phyloP scores from a whole-genome alignment of 1,140 invertebrate species.

The Caerostris darwini region DNA sequence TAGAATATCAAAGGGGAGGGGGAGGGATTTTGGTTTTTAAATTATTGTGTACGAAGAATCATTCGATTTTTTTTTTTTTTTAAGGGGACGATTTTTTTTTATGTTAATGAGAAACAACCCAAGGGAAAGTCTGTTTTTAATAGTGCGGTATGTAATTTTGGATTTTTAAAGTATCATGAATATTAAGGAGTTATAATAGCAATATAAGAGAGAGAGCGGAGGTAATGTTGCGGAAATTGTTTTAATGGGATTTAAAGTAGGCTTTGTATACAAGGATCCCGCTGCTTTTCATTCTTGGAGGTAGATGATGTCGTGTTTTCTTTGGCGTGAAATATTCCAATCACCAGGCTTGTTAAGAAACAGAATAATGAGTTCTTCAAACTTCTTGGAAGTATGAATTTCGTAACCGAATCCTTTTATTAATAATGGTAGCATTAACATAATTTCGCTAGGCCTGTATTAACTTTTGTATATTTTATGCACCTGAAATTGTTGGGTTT shows the following conservation, averaged over 20 bases:
- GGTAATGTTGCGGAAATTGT: background rate
- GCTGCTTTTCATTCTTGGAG: background rate
- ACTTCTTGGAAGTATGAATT: too few species aligned
- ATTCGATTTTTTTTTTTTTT: background rate
- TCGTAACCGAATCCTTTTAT: background rate
- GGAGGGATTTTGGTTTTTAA: background rate
- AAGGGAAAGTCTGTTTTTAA: slow-evolving; percentile 1
- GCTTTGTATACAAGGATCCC: background rate
- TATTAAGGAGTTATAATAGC: slow-evolving; percentile 33
- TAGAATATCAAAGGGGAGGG: background rate
- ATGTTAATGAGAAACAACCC: slow-evolving; percentile 55
- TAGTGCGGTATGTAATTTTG: background rate
- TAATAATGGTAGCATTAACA: background rate
- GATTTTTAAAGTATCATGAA: slow-evolving; percentile 20
- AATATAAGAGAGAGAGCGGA: background rate
- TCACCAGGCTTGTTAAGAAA: background rate
- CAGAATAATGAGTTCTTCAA: background rate
- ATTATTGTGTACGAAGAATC: background rate
- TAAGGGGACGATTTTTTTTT: slow-evolving; percentile 25
- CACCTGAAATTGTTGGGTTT: too few species aligned
- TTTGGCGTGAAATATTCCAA: background rate
- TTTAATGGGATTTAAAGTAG: slow-evolving; percentile 24
- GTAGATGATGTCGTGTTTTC: too few species aligned
- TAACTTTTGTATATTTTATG: too few species aligned
- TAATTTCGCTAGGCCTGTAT: too few species aligned